A percentile compares a stretch with the other conserved stretches of the same genome.
Evolutionary conservation across 1,140 invertebrate genomes (phyloP).

Genomic region (Phymastichus coffea): DNA sequence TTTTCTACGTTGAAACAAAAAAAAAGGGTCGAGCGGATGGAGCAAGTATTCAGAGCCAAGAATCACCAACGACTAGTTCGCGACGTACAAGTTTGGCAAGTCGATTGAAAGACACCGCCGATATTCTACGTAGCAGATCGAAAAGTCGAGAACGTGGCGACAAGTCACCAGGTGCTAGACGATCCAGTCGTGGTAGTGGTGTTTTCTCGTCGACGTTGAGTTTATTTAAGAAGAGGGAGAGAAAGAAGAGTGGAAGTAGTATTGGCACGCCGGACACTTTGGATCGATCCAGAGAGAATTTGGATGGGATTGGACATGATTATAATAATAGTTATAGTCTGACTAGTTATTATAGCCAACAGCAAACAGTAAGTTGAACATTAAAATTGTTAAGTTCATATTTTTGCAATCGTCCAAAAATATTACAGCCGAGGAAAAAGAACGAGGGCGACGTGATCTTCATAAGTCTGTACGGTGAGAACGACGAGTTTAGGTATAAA

Average conservation of each 20-base stretch:
- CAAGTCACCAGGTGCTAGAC: conserved; percentile 26
- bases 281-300: background rate
- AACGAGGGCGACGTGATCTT: conserved; percentile 48
- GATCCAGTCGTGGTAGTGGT: conserved; percentile 42
- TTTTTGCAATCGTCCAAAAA: too few species aligned
- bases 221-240: conserved; percentile 56
- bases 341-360: too few species aligned
- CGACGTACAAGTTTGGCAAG: conserved; percentile 49
- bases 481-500: conserved; percentile 26
- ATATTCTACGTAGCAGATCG: conserved; percentile 48
- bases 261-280: conserved; percentile 23
- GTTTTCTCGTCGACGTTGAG: conserved; percentile 56
- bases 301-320: background rate
- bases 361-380: too few species aligned
- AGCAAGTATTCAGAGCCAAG: conserved; percentile 61
- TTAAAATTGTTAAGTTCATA: too few species aligned
- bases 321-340: too few species aligned
- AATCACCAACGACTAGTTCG: conserved; percentile 61
- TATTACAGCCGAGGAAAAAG: conserved; percentile 1
- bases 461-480: conserved; percentile 46
- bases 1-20: background rate
- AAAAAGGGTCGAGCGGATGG: conserved; percentile 42
- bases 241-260: conserved; percentile 49
- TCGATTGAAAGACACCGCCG: conserved; percentile 51
- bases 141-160: conserved; percentile 46